Evolutionary conservation across 2,888 invertebrate species (phyloP).

Genomic region (Standfussiana lucernea): DNA sequence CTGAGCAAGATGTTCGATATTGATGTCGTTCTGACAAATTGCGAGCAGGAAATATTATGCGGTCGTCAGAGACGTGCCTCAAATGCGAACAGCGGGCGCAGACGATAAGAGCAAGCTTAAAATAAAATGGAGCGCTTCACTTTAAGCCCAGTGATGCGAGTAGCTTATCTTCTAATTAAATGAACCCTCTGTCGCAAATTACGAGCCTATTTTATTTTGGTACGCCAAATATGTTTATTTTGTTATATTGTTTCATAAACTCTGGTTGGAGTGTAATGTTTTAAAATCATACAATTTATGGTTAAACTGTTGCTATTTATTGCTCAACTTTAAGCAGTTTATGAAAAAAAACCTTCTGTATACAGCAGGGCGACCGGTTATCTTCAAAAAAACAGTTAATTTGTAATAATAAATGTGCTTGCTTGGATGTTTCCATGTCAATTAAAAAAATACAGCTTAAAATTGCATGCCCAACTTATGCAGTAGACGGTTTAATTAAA

Average conservation of each 20-base stretch:
- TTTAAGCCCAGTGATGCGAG: slow-evolving; percentile 10
- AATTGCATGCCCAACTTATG: not conserved
- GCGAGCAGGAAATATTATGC: slow-evolving; percentile 8
- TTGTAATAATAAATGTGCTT: not conserved
- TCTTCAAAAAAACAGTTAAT: not conserved
- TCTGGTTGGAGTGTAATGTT: not conserved
- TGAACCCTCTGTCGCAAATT: slow-evolving; percentile 4
- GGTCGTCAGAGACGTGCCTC: slow-evolving; percentile 4
- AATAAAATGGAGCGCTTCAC: slow-evolving; percentile 25
- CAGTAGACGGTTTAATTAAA: not conserved
- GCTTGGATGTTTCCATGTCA: not conserved
- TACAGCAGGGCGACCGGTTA: not conserved
- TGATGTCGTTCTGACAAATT: slow-evolving; percentile 14
- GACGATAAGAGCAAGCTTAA: slow-evolving; percentile 23
- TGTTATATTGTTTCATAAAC: not conserved
- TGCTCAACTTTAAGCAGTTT: not conserved
- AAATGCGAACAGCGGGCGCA: slow-evolving; percentile 9
- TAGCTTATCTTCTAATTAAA: slow-evolving; percentile 36
- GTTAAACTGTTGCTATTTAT: not conserved
- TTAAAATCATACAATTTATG: not conserved
- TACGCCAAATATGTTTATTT: not conserved
- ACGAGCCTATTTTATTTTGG: not conserved
- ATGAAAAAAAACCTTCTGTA: not conserved
- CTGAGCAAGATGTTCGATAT: slow-evolving; percentile 1
- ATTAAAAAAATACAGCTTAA: not conserved